phyloP scores from a whole-genome alignment of 2,797 vertebrate genomes.

The Orestias chungarensis region DNA sequence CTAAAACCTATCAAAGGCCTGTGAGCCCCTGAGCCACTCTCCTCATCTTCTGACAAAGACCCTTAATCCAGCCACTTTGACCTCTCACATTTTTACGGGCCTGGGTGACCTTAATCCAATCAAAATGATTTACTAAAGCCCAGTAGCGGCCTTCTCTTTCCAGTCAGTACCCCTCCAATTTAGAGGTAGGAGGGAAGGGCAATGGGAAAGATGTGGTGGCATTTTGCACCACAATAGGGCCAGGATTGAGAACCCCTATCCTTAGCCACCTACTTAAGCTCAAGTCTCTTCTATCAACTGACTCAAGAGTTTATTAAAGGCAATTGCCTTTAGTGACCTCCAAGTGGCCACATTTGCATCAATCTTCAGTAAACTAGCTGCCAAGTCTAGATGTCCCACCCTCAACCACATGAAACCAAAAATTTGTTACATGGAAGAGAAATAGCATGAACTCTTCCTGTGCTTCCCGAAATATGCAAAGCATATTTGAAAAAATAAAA shows the following conservation, averaged over 20 bases:
- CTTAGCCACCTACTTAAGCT: constrained; percentile 85
- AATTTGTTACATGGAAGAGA: constrained; percentile 3
- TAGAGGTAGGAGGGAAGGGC: constrained; percentile 67
- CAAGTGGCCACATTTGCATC: constrained; percentile 73
- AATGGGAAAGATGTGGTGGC: constrained; percentile 77
- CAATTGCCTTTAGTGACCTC: constrained; percentile 77
- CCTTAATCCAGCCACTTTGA: constrained; percentile 91
- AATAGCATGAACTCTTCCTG: background rate
- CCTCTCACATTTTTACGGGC: constrained; percentile 96
- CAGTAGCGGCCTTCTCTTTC: constrained; percentile 80
- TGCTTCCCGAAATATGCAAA: background rate
- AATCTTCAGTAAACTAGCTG: constrained; percentile 78
- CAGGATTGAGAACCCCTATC: constrained; percentile 84
- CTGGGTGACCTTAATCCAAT: constrained; percentile 97
- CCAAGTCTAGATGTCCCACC: constrained; percentile 68
- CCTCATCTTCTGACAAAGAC: constrained; percentile 83
- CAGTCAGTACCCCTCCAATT: constrained; percentile 74
- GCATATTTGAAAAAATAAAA: background rate
- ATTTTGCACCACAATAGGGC: constrained; percentile 87
- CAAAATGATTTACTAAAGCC: constrained; percentile 95
- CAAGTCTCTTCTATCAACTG: constrained; percentile 84
- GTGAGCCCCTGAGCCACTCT: constrained; percentile 76
- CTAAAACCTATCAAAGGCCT: constrained; percentile 80
- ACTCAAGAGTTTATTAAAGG: constrained; percentile 89
- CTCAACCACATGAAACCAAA: background rate